Base-by-base conservation (phyloP, 2,888 invertebrate genomes). In the Drosophila maculinotata region DNA sequence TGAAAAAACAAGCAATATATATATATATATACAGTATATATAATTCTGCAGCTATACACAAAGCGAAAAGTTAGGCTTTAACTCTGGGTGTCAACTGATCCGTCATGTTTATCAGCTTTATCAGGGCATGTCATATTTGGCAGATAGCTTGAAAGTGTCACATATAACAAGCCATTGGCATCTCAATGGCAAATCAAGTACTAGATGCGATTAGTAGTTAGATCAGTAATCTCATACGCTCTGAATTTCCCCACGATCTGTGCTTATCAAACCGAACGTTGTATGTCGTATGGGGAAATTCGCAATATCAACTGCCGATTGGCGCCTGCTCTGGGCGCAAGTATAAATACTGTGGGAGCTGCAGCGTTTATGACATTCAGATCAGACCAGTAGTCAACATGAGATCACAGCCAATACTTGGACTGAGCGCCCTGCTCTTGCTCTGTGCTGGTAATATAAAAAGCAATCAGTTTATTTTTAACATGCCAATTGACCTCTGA, bases 211-310 rank as follows among this genome's bases (percentile, higher is more conserved):
- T 10, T 2, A 31, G 31, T 14, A 14, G n/a, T 15, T 35, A 6
- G 28, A 35, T 28, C 41, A 31, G 45, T n/a, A 44, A 38, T 23
- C 23, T 14, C 15, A 54, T 7, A 38, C 28, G 7, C 33, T 30
- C 7, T 36, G 14, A 20, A 17, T 15, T 52, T 72, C 45, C 69
- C 72, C 69, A 48, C 26, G 57, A 70, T 31, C 42, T 57, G n/a
- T 28, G 68, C 52, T 63, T 73, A 68, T 71, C 53, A 69, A 53
- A 41, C 25, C 48, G 28, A 58, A 49, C 31, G 39, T n/a, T n/a
- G n/a, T n/a, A 26, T 51, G n/a, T 47, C 44, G 58, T 35, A 25
- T 68, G 44, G 69, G 71, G 35, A 68, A 72, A 31, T 53, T 66
- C 45, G 1, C 12, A 3, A 5, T n/a, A n/a, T n/a, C n/a, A n/a